phyloP scores from a whole-genome alignment of 2,888 invertebrate species.

The Caenorhabditis sp. region DNA sequence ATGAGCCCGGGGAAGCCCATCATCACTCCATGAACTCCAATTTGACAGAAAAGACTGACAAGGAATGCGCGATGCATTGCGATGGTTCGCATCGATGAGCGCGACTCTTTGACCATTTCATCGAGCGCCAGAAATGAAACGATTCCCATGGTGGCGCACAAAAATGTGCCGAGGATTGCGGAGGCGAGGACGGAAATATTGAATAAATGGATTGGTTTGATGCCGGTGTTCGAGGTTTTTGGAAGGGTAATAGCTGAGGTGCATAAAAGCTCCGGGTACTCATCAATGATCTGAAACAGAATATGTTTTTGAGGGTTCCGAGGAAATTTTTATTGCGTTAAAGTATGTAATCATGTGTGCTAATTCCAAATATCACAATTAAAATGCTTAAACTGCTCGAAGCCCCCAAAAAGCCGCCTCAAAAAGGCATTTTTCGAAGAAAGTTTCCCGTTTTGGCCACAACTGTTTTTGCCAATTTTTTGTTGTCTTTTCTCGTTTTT shows the following conservation, averaged over 20 bases:
- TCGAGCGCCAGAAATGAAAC: slow-evolving; percentile 37
- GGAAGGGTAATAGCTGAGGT: slow-evolving; percentile 27
- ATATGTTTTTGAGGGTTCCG: neutral
- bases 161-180: slow-evolving; percentile 16
- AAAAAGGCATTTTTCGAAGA: no score
- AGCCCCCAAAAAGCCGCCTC: no score
- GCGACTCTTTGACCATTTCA: slow-evolving; percentile 36
- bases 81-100: slow-evolving; percentile 40
- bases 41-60: slow-evolving; percentile 54
- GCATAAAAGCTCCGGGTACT: slow-evolving; percentile 50
- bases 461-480: no score
- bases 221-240: slow-evolving; percentile 2
- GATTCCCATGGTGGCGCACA: slow-evolving; percentile 16
- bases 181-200: slow-evolving; percentile 34
- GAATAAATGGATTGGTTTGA: slow-evolving; percentile 58
- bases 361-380: no score
- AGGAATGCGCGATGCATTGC: slow-evolving; percentile 54
- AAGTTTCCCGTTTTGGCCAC: no score
- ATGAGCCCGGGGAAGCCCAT: slow-evolving; percentile 44
- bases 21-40: slow-evolving; percentile 47
- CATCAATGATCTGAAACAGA: slow-evolving; percentile 26
- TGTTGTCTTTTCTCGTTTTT: no score
- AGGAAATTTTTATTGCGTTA: no score
- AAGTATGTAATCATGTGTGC: no score
- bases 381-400: no score